Evolutionary conservation across 2,113 vertebrate genomes (phyloP).

Genomic region (Piprites chloris): DNA sequence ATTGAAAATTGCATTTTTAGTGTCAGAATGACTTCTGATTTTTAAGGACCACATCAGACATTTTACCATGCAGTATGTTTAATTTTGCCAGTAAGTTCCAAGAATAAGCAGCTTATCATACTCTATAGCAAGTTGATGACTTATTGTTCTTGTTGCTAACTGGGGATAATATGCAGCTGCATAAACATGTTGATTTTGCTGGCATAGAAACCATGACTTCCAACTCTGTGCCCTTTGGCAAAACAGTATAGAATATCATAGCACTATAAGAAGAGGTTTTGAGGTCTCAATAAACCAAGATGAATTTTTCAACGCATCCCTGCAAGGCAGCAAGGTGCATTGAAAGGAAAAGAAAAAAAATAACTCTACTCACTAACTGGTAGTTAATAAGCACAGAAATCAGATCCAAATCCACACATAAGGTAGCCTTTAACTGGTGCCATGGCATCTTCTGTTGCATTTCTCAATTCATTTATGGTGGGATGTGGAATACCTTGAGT

Average conservation of each 20-base stretch:
- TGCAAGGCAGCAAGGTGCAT: neutral
- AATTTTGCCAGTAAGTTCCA: neutral
- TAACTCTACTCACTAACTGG: neutral
- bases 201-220: neutral
- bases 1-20: neutral
- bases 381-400: neutral
- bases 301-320: neutral
- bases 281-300: conserved; percentile 19
- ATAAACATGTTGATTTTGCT: conserved; percentile 47
- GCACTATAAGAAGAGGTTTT: neutral
- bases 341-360: neutral
- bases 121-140: conserved; percentile 21
- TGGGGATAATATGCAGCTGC: conserved; percentile 62
- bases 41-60: neutral
- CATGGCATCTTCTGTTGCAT: neutral
- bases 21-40: conserved; percentile 20
- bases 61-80: neutral
- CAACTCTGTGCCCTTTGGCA: conserved; percentile 41
- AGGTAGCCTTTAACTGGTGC: neutral
- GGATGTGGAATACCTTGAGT: neutral
- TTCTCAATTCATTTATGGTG: neutral
- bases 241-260: neutral
- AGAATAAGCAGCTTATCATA: conserved; percentile 21
- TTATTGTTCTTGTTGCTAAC: conserved; percentile 44
- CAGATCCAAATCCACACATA: neutral